Evolutionary conservation across 2,113 vertebrate species (phyloP).

Genomic region (Phaethon lepturus): DNA sequence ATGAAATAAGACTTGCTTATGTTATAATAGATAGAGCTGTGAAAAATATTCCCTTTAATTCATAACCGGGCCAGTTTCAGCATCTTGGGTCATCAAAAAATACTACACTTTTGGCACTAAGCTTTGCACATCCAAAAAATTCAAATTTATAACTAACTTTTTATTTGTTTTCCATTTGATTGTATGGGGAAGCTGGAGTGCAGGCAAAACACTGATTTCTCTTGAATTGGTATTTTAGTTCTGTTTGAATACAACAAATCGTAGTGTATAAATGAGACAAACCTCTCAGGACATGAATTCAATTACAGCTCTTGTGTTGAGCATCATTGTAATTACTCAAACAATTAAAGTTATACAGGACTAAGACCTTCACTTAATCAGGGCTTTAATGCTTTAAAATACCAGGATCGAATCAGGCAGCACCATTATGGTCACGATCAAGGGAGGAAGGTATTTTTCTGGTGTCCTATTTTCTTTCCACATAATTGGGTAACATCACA

Average conservation of each 20-base stretch:
- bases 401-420: neutral
- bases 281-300: neutral
- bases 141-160: neutral
- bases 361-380: neutral
- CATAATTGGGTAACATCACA: neutral
- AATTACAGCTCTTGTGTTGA: neutral
- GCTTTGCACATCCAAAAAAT: neutral
- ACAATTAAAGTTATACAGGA: neutral
- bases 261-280: neutral
- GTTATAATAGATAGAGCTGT: neutral
- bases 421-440: neutral
- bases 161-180: neutral
- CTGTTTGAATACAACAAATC: neutral
- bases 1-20: constrained; percentile 40
- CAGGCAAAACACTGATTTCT: neutral
- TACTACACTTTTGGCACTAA: neutral
- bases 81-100: neutral
- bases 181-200: neutral
- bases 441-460: neutral
- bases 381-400: neutral
- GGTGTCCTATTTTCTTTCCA: neutral
- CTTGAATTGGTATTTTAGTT: neutral
- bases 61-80: neutral
- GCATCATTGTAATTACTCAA: neutral
- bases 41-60: neutral